Base-by-base conservation (phyloP, 2,797 vertebrate species). In the Protonibea diacanthus region DNA sequence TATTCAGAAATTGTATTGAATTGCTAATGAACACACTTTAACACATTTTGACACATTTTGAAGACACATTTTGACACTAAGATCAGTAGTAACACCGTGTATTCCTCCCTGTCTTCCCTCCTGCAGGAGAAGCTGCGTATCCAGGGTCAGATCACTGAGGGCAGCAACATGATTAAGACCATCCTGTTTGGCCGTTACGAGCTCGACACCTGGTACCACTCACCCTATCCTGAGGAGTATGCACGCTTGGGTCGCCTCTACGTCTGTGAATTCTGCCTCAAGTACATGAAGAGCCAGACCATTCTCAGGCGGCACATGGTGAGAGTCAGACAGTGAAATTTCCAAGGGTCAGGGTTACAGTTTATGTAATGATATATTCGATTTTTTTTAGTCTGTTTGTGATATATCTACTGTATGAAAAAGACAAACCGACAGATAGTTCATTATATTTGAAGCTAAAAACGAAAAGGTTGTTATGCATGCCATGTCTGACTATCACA, bases 281-380 rank as follows among this genome's bases (percentile, higher is more conserved):
- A 99, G 76, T 99, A 99, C 78, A 99, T 99, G 98, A 99, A 99
- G 94, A 99, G 98, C 91, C 98, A 99, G 88, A 99, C 98, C 7
- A 99, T 99, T 76, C 96, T 99, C 48, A 96, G 97, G 48, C 92
- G 97, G 58, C 98, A 99, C 93, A 99, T 99, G 98, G 98, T 99
- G 71, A 90, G 91, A 71, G 47, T 45, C 38, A 20, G 0, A 58
- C 1, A 4, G n/a, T 29, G 21, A 59, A 47, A 58, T 49, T 15
- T 23, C n/a, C 9, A 25, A 1, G 4, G 8, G 8, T 33, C 33
- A 33, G 33, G 7, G 7, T 33, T 9, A 33, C 33, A 33, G 29
- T 33, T 33, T 33, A 33, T 42, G 40, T 11, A 13, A 11, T 42
- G 1, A 42, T 12, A 2, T 42, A 12, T 42, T 33, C n/a, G n/a